These are phyloP conservation scores for Zosterops japonicus DNA, from an alignment of 2,113 vertebrate genomes.

Conservation along the genomic window DNA sequence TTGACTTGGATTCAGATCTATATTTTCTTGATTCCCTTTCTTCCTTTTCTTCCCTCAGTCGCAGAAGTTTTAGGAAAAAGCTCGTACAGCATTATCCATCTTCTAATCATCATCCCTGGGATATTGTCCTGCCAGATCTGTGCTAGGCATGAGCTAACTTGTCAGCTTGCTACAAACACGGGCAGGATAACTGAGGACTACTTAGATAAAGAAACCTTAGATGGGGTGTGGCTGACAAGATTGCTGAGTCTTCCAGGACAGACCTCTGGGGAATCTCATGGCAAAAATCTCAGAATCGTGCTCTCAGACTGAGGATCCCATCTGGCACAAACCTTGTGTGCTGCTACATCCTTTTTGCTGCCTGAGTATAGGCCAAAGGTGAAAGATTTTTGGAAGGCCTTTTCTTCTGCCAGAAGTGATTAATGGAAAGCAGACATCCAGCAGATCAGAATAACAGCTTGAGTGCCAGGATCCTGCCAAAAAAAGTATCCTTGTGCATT, in stretches of 20 bases:
- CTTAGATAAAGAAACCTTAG: neutral
- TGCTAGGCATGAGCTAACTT: neutral
- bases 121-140: neutral
- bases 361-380: neutral
- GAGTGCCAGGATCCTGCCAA: neutral
- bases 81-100: fast-evolving
- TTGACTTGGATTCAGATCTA: neutral
- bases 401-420: constrained; percentile 10
- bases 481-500: neutral
- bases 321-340: neutral
- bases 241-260: neutral
- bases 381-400: constrained; percentile 13
- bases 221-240: neutral
- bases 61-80: neutral
- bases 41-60: neutral
- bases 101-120: neutral
- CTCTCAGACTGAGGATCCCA: neutral
- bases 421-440: neutral
- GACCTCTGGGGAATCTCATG: neutral
- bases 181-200: neutral
- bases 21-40: neutral
- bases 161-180: neutral
- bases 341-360: neutral
- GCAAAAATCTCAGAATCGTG: neutral
- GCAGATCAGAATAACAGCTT: neutral